Evolutionary conservation across 2,113 vertebrate species (phyloP), one percentile per base, ranked within the genome.

Genomic region (Mirza zaza): DNA sequence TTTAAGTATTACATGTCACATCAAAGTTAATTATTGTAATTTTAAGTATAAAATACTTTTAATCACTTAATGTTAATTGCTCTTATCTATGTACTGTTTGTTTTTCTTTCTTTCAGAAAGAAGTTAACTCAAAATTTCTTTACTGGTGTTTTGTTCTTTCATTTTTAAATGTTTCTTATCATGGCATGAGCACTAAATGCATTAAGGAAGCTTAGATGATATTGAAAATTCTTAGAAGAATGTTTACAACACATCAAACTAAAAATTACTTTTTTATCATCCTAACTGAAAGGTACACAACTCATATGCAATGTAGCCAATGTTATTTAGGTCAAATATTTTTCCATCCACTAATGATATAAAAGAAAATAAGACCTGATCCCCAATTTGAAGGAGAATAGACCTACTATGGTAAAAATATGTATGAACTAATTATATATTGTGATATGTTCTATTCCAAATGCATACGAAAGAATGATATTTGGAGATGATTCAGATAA

Each of bases 11-110:
- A 96, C 57, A 95, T 96, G 73, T 84, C 88, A 91, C 97, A 75
- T 92, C 8, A n/a, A 91, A 97, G 36, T 92, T 98, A 98, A 98
- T 98, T 96, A 98, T 95, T 97, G 32, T 83, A 96, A 95, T 97
- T 98, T 97, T 97, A 97, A 91, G 12, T 84, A 0, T 0, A 29
- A 11, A 80, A 67, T 85, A 29, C 5, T 94, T 82, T 94, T 95
- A 97, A 97, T 98, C 85, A 95, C 48, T 97, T 75, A 92, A 91
- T 88, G 20, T 96, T 98, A 97, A 92, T 68, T 90, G 5, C 29
- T 88, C 55, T 88, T 92, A 23, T 39, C 50, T 94, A 61, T 25
- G 42, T 45, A 32, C 1, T 21, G 52, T 67, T 27, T 90, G 29
- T 70, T 92, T 88, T 97, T 97, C 57, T 73, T 6, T 97, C 97